Percentiles rank a stretch among this genome's conserved stretches.
Evolutionary conservation across 2,113 vertebrate species (phyloP).

Genomic region (Psammodynastes pulverulentus): DNA sequence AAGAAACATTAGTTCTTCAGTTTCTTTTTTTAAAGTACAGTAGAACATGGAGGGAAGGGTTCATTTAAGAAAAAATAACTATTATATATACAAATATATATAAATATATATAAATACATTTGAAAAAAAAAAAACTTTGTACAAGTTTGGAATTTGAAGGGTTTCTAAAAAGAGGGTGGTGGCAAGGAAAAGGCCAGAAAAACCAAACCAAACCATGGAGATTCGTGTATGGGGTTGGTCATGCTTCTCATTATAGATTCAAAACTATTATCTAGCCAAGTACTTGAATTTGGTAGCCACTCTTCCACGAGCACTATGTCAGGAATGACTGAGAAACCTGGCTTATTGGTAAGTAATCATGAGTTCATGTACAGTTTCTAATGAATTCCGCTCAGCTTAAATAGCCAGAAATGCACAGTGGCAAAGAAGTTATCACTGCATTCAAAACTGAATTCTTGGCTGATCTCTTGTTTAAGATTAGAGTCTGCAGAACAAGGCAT

Average conservation of each 20-base stretch:
- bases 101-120: slow-evolving; percentile 31
- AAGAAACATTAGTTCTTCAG: slow-evolving; percentile 14
- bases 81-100: slow-evolving; percentile 25
- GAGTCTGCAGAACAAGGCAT: neutral
- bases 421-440: neutral
- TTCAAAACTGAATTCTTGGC: neutral
- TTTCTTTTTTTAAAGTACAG: slow-evolving; percentile 18
- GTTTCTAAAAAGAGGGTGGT: slow-evolving; percentile 17
- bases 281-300: neutral
- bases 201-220: neutral
- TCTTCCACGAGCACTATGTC: neutral
- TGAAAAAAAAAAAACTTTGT: slow-evolving; percentile 30
- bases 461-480: neutral
- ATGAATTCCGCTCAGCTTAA: neutral
- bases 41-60: slow-evolving; percentile 1
- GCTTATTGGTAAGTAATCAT: neutral
- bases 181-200: neutral
- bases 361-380: neutral
- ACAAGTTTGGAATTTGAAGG: slow-evolving; percentile 21
- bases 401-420: neutral
- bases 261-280: neutral
- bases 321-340: neutral
- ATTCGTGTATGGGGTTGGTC: neutral
- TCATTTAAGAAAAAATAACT: slow-evolving; percentile 17
- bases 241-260: slow-evolving; percentile 16